phyloP scores from a whole-genome alignment of 2,797 vertebrate species.

The Chaetodon trifasciatus region DNA sequence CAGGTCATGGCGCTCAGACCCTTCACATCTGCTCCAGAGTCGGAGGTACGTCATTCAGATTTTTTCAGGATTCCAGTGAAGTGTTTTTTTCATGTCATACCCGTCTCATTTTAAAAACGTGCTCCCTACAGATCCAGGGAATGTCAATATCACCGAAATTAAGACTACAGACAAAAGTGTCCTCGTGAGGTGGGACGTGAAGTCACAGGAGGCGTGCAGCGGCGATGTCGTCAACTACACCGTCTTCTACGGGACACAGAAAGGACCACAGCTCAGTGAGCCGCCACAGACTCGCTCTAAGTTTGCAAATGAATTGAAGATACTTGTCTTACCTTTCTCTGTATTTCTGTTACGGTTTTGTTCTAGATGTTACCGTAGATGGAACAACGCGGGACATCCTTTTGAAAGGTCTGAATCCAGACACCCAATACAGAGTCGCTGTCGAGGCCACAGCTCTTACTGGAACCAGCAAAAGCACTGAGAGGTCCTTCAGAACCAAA shows the following conservation, averaged over 20 bases:
- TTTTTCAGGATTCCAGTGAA: background rate
- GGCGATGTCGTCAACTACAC: constrained; percentile 67
- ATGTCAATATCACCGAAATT: constrained; percentile 27
- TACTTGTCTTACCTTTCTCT: background rate
- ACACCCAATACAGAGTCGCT: constrained; percentile 66
- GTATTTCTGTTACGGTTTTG: constrained; percentile 23
- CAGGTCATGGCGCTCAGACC: constrained; percentile 61
- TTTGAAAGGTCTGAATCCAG: constrained; percentile 69
- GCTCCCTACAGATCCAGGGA: constrained; percentile 60
- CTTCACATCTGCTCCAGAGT: constrained; percentile 66
- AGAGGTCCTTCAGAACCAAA: constrained; percentile 68
- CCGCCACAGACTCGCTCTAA: background rate
- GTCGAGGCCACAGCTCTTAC: constrained; percentile 64
- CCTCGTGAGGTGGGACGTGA: constrained; percentile 68
- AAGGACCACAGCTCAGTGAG: constrained; percentile 57
- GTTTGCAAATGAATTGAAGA: background rate
- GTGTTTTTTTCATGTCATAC: background rate
- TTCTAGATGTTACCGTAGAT: constrained; percentile 72
- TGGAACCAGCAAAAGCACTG: constrained; percentile 51
- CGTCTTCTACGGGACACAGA: constrained; percentile 57
- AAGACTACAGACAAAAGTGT: constrained; percentile 53
- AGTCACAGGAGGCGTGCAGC: constrained; percentile 61
- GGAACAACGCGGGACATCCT: background rate
- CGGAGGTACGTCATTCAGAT: constrained; percentile 59
- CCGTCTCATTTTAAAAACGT: background rate